phyloP scores from a whole-genome alignment of 2,113 vertebrate genomes.

The Passer domesticus region DNA sequence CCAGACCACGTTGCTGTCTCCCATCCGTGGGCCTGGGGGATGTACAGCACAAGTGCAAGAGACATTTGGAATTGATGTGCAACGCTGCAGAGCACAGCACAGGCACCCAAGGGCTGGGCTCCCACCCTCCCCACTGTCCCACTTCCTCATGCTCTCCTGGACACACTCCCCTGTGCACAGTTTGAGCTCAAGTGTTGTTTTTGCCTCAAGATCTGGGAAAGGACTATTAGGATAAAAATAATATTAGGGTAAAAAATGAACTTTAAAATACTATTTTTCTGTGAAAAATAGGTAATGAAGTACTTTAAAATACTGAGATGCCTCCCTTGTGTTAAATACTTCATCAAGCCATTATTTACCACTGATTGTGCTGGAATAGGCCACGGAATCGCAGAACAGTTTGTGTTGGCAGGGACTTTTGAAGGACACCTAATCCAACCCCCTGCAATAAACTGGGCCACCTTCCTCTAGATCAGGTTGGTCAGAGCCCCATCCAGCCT shows the following conservation, averaged over 20 bases:
- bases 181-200: not conserved
- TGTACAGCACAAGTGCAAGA: not conserved
- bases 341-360: fast-evolving
- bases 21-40: not conserved
- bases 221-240: not conserved
- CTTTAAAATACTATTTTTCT: not conserved
- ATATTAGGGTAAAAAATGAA: not conserved
- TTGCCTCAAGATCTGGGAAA: not conserved
- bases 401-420: not conserved
- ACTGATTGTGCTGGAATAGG: not conserved
- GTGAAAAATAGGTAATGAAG: not conserved
- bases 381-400: not conserved
- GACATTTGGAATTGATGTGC: not conserved
- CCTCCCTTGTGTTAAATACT: not conserved
- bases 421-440: not conserved
- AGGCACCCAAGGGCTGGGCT: not conserved
- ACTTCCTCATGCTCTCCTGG: not conserved
- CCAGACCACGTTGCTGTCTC: fast-evolving
- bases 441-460: not conserved
- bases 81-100: not conserved
- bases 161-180: not conserved
- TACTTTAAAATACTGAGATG: not conserved
- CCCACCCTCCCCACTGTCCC: not conserved
- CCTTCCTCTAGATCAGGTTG: not conserved
- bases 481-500: not conserved